Base-by-base conservation (phyloP, 2,888 invertebrate species). In the Choristoneura rosaceana region DNA sequence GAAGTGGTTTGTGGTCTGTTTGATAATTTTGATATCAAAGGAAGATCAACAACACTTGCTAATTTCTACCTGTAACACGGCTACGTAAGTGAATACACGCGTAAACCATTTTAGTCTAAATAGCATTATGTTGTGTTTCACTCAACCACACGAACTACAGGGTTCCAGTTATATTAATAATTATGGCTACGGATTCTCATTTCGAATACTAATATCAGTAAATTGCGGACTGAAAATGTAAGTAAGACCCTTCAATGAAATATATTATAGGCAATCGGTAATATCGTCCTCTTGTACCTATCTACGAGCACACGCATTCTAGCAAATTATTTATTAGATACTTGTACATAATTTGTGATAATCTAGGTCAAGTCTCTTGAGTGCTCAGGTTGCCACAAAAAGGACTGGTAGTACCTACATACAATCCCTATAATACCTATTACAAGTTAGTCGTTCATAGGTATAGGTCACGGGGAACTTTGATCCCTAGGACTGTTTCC, bases 21-120 rank as follows among this genome's bases (percentile, higher is more conserved):
- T 59, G 59, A 59, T 59, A 59, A 17, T 25, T 59, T 59, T 59
- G 34, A 59, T 34, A 59, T 59, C 58, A 59, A 59, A 59, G 59
- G 59, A 59, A 59, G 59, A 59, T 34, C 34, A 59, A 59, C 34
- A 59, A 59, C 59, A 59, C 59, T 34, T 34, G 59, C 17, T 59
- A 59, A 59, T 59, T 55, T 34, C 34, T 59, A 34, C 7, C 34
- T 34, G 59, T 34, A 34, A 59, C 59, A 59, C 5, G 17, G 59
- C 17, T 59, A n/a, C 34, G n/a, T 59, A 33, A n/a, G 14, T 59
- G 59, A 59, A n/a, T 34, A 59, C 34, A 59, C 34, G 34, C 34
- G 59, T 41, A 43, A 41, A 41, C 43, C 43, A 43, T 43, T 61
- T 61, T 61, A 43, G 34, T 43, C 14, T 61, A 61, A 61, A 61